phyloP scores from a whole-genome alignment of 2,113 vertebrate species.

The Procapra przewalskii region DNA sequence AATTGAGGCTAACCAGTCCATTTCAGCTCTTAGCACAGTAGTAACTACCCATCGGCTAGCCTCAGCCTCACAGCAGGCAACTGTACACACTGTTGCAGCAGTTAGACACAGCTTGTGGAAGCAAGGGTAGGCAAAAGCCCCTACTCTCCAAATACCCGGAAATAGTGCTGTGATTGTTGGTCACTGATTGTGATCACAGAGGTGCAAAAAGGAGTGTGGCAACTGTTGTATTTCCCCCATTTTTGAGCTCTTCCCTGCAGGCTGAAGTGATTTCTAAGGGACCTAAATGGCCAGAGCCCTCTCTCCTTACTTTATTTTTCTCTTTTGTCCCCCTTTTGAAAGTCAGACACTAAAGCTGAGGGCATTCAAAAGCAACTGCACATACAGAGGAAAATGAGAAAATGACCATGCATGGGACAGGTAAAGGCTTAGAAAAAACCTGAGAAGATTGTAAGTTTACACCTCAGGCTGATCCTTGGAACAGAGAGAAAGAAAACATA shows the following conservation, averaged over 20 bases:
- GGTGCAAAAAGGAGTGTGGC: neutral
- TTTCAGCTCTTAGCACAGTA: neutral
- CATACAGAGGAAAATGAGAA: neutral
- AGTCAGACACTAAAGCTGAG: neutral
- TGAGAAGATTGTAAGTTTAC: neutral
- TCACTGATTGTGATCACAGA: neutral
- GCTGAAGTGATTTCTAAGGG: neutral
- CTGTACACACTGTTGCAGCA: neutral
- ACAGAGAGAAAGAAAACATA: neutral
- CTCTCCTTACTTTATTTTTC: neutral
- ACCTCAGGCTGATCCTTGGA: neutral
- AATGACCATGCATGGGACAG: neutral
- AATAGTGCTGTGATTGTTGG: neutral
- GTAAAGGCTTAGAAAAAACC: neutral
- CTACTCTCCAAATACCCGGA: neutral
- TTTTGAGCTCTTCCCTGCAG: neutral
- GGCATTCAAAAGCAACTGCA: neutral
- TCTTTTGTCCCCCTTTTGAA: neutral
- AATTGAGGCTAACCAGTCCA: constrained; percentile 17
- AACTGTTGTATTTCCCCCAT: neutral
- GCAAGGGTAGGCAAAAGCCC: neutral
- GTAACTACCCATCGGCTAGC: neutral
- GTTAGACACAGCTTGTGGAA: neutral
- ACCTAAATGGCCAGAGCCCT: neutral
- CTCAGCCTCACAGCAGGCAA: neutral